Evolutionary conservation across 2,888 invertebrate species (phyloP).

Genomic region (Stenurella melanura): DNA sequence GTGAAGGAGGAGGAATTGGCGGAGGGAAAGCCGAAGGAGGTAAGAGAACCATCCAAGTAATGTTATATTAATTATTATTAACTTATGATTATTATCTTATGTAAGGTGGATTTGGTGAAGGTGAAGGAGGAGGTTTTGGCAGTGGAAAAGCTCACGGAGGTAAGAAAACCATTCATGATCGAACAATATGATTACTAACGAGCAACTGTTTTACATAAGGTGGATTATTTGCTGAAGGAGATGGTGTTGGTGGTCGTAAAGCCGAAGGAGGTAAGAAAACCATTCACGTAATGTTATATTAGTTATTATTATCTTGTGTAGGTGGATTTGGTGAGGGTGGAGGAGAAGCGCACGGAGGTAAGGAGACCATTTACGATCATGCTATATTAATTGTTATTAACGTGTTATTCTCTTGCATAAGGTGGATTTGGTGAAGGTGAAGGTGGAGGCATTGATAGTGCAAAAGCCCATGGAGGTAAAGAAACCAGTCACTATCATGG

Average conservation of each 20-base stretch:
- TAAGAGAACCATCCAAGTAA: background rate
- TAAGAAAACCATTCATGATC: background rate
- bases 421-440: background rate
- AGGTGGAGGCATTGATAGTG: background rate
- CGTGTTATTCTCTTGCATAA: no score
- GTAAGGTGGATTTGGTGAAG: background rate
- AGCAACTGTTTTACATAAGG: background rate
- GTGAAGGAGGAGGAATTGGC: background rate
- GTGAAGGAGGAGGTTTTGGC: background rate
- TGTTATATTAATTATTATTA: background rate
- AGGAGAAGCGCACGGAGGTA: no score
- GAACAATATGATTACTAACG: no score
- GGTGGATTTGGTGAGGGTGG: no score
- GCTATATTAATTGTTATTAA: no score
- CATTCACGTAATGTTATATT: no score
- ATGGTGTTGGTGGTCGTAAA: background rate
- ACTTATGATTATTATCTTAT: background rate
- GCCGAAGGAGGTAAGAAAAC: background rate
- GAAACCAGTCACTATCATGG: no score
- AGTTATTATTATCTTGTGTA: background rate
- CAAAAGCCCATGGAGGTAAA: background rate
- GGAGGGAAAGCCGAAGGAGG: background rate
- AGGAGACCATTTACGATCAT: no score
- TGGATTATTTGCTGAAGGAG: background rate
- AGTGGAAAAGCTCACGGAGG: background rate